phyloP scores from a whole-genome alignment of 2,888 invertebrate species.

The Nomada fabriciana region DNA sequence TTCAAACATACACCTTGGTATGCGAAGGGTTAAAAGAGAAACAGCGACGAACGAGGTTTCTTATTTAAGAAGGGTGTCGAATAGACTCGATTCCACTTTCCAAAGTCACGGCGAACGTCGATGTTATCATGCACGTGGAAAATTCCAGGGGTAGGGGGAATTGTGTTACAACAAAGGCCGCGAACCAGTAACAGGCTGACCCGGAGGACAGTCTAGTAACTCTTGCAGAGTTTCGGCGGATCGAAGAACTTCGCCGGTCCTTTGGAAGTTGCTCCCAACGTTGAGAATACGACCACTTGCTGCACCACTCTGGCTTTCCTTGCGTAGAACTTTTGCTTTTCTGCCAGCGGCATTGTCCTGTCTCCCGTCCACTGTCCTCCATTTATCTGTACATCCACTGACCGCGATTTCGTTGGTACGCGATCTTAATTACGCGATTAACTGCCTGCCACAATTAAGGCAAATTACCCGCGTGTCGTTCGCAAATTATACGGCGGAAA shows the following conservation, averaged over 20 bases:
- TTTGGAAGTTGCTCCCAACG: slow-evolving; percentile 55
- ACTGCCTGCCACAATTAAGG: background rate
- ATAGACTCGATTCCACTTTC: background rate
- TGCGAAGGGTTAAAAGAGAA: background rate
- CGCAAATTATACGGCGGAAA: no score
- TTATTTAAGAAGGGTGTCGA: background rate
- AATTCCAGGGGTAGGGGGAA: slow-evolving; percentile 38
- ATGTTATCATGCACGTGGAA: slow-evolving; percentile 36
- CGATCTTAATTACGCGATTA: slow-evolving; percentile 51
- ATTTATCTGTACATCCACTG: slow-evolving; percentile 27
- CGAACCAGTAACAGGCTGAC: slow-evolving; percentile 62
- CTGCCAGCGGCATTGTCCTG: slow-evolving; percentile 56
- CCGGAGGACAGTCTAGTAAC: slow-evolving; percentile 59
- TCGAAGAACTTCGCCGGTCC: slow-evolving; percentile 65
- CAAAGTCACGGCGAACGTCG: slow-evolving; percentile 26
- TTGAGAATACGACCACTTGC: slow-evolving; percentile 73
- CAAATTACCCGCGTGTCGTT: no score
- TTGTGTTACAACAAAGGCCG: slow-evolving; percentile 63
- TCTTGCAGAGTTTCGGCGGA: slow-evolving; percentile 62
- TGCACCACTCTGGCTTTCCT: slow-evolving; percentile 61
- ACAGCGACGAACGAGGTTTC: background rate
- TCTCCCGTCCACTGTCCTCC: slow-evolving; percentile 45
- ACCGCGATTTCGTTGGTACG: slow-evolving; percentile 17
- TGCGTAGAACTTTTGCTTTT: slow-evolving; percentile 65
- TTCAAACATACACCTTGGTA: no score